Evolutionary conservation across 2,113 vertebrate genomes (phyloP), one percentile per base, ranked within the genome.

Genomic region (Neofelis nebulosa): DNA sequence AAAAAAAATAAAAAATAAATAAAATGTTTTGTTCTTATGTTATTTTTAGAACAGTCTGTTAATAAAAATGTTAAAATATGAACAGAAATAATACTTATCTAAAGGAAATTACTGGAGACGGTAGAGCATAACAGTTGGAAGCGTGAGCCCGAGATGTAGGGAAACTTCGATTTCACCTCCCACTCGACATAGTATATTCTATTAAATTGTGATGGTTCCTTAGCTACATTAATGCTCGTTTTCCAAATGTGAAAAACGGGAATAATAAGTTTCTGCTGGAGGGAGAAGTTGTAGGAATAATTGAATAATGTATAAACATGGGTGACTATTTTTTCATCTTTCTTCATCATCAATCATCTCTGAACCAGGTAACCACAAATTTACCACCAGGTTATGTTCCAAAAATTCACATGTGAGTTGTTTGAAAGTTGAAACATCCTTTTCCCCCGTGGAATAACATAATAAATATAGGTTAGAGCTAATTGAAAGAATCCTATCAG

Each of bases 51-150:
- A 73, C 27, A 66, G 10, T 36, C 76, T 93, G 11, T 89, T 61
- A 92, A 80, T 89, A 69, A 71, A 95, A 81, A 57, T 41, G 29
- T 86, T 89, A 63, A 93, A 65, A 79, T 76, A 27, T 82, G 48
- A 89, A 18, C 15, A 73, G 15, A 92, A 85, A 27, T 55, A 31
- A 7, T 89, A 41, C 63, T 69, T 33, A 21, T 2, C 9, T 86
- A 33, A 79, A 19, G 55, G 33, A 92, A 86, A 66, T 87, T 69
- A 55, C 41, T 79, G 50, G 31, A 57, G 19, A 68, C 2, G 61
- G 29, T 25, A n/a, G 12, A 92, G 4, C 12, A n/a, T 10, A 89
- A 45, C 27, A 16, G 1, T 50, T 86, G 33, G 80, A 87, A 89
- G 0, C 52, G 52, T 25, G 29, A 89, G 11, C 48, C 38, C 25